phyloP scores from a whole-genome alignment of 2,113 vertebrate genomes.

The Heterotis niloticus region DNA sequence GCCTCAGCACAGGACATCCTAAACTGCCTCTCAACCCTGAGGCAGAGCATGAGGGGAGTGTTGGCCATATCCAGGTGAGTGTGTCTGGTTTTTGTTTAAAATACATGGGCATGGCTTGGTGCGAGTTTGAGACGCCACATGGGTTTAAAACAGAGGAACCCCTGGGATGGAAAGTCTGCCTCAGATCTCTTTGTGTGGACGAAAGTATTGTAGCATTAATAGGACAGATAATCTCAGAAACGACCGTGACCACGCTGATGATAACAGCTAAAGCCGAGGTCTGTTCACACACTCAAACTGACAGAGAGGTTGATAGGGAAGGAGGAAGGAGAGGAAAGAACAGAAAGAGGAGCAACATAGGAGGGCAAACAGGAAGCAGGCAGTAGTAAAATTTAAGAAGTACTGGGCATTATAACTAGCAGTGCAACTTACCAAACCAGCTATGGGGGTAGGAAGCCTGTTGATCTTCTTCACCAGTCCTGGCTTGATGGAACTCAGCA shows the following conservation, averaged over 20 bases:
- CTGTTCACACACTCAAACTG: not conserved
- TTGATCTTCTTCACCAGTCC: slow-evolving; percentile 98
- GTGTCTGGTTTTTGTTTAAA: too few relatives aligned
- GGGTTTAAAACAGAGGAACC: too few relatives aligned
- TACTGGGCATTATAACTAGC: not conserved
- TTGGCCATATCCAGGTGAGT: too few relatives aligned
- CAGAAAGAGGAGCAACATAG: not conserved
- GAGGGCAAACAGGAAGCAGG: not conserved
- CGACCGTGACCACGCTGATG: too few relatives aligned
- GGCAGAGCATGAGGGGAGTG: not conserved
- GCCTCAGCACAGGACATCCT: too few relatives aligned
- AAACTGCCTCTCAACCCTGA: not conserved
- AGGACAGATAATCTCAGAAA: too few relatives aligned
- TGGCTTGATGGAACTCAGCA: slow-evolving; percentile 92
- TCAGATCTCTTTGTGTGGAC: too few relatives aligned
- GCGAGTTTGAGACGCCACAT: too few relatives aligned
- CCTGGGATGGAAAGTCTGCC: too few relatives aligned
- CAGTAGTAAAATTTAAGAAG: not conserved
- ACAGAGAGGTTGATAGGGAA: not conserved
- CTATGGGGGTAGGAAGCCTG: slow-evolving; percentile 90
- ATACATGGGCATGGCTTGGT: too few relatives aligned
- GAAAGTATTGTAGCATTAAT: too few relatives aligned
- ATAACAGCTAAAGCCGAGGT: not conserved
- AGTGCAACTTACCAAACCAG: slow-evolving; percentile 83
- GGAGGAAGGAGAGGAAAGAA: not conserved